Evolutionary conservation across 2,797 vertebrate genomes (phyloP).

Genomic region (Pristis pectinata): DNA sequence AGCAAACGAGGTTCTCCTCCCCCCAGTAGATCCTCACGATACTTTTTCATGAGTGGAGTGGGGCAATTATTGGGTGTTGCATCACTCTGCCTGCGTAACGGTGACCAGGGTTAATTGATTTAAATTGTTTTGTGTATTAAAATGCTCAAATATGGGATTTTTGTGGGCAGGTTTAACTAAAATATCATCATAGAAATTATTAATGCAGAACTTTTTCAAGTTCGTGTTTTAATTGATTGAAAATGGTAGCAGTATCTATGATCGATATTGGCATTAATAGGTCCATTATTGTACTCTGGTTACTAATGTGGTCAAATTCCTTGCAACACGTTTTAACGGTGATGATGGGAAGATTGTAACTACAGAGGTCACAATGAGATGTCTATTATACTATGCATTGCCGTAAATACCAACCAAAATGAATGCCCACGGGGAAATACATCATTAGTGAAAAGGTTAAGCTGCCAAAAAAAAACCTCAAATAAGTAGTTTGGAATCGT

Average conservation of each 20-base stretch:
- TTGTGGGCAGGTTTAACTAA: not conserved
- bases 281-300: not conserved
- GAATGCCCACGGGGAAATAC: not conserved
- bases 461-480: not conserved
- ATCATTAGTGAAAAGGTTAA: not conserved
- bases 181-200: not conserved
- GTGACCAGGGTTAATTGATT: not conserved
- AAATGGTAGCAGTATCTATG: not conserved
- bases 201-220: not conserved
- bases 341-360: not conserved
- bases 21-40: too few species aligned
- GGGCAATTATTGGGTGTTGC: not conserved
- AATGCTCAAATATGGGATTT: not conserved
- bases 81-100: not conserved
- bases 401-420: not conserved
- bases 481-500: not conserved
- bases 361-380: slow-evolving; percentile 1
- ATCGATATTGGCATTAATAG: not conserved
- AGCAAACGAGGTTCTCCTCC: not conserved
- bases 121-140: not conserved
- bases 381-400: not conserved
- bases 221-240: not conserved
- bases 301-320: not conserved
- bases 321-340: not conserved
- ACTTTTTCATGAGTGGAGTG: not conserved